Conservation (phyloP, 2,113 vertebrate genomes). For the Leptocoma aspasia region DNA sequence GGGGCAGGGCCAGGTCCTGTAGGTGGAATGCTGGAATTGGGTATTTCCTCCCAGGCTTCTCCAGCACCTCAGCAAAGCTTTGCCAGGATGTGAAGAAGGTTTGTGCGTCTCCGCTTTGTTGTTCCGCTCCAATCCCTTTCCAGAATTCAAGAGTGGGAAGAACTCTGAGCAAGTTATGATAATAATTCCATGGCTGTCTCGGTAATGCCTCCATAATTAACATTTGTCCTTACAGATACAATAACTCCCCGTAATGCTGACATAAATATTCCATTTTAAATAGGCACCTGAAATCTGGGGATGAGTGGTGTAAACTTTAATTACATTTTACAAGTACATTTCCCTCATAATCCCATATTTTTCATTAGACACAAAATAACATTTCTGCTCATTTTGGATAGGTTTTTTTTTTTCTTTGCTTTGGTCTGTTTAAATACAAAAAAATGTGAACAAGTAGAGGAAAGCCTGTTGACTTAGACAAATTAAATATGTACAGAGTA, state of each 20-base stretch:
- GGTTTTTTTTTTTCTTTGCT: neutral
- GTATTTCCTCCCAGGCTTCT: neutral
- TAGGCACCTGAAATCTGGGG: neutral
- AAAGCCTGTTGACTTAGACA: neutral
- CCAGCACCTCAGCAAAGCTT: neutral
- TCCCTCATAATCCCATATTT: neutral
- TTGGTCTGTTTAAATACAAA: neutral
- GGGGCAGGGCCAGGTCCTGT: neutral
- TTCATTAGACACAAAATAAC: conserved; percentile 3
- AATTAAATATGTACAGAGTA: conserved; percentile 1
- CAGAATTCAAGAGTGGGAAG: neutral
- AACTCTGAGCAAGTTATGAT: fast-evolving
- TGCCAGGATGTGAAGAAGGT: fast-evolving
- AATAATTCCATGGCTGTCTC: neutral
- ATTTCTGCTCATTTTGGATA: neutral
- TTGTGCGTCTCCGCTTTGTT: neutral
- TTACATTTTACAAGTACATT: neutral
- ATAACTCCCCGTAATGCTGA: neutral
- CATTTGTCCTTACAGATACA: neutral
- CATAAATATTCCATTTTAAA: neutral
- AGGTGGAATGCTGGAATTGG: neutral
- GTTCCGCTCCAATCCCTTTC: neutral
- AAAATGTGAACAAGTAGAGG: neutral
- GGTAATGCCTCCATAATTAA: neutral
- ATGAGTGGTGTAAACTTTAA: neutral